Percentiles rank a stretch among this genome's conserved stretches.
phyloP scores from a whole-genome alignment of 64 coral and sea anemone genomes.

The Catalaphyllia jardinei region DNA sequence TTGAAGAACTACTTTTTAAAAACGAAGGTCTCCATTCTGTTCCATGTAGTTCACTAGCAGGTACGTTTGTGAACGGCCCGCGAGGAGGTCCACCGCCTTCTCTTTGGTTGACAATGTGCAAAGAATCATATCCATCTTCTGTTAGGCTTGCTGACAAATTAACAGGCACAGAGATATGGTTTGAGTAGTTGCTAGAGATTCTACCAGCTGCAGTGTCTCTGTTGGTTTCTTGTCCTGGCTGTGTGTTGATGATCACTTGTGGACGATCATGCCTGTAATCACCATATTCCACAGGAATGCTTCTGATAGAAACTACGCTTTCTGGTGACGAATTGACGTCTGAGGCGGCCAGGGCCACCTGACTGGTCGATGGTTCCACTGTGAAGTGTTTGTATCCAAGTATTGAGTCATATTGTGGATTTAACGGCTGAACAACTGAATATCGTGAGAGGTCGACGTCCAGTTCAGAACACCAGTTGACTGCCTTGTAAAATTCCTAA shows the following conservation, averaged over 20 bases:
- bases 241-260: neutral
- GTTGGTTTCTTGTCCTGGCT: neutral
- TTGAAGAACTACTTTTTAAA: neutral
- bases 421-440: neutral
- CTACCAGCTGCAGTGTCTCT: neutral
- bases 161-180: neutral
- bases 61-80: neutral
- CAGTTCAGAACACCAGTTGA: conserved; percentile 46
- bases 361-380: neutral
- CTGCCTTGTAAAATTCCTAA: conserved; percentile 23
- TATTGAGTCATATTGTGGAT: neutral
- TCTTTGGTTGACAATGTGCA: neutral
- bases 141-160: neutral
- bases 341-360: neutral
- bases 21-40: neutral
- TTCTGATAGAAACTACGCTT: neutral
- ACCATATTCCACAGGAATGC: neutral
- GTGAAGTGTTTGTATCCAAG: neutral
- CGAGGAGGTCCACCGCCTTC: neutral
- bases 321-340: neutral
- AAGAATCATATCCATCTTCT: neutral
- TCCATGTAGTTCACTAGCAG: neutral
- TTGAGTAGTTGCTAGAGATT: neutral
- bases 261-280: neutral
- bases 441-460: neutral